A percentile compares a stretch with the other conserved stretches of the same genome.
phyloP scores from a whole-genome alignment of 2,113 vertebrate species.

The Atractosteus spatula region DNA sequence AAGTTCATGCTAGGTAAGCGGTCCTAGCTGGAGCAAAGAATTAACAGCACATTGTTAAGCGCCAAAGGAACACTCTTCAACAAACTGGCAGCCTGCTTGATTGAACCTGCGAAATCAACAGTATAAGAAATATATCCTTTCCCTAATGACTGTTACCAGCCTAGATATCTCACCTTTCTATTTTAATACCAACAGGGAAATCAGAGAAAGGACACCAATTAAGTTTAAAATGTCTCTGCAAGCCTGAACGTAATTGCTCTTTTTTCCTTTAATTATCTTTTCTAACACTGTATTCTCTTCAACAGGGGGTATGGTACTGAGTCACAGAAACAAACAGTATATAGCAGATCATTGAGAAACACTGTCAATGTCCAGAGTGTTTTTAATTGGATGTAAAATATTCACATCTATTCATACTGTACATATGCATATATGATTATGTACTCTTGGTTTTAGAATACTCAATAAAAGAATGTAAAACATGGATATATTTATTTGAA shows the following conservation, averaged over 20 bases:
- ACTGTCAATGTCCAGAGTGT: too few species aligned
- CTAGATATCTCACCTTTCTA: conserved; percentile 1
- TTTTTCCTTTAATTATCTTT: not conserved
- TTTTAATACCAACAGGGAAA: conserved; percentile 2
- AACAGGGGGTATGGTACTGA: not conserved
- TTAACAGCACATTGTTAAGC: not conserved
- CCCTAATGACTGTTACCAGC: not conserved
- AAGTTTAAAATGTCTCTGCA: not conserved
- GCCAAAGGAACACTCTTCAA: not conserved
- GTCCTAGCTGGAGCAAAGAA: not conserved
- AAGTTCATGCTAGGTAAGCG: not conserved
- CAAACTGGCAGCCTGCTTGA: not conserved
- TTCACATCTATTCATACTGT: too few species aligned
- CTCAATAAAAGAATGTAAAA: too few species aligned
- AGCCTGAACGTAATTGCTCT: not conserved
- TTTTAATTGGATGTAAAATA: too few species aligned
- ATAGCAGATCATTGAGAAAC: too few species aligned
- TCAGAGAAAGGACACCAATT: conserved; percentile 11
- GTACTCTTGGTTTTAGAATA: too few species aligned
- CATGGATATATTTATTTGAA: too few species aligned
- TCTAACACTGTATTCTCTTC: not conserved
- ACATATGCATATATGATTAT: too few species aligned
- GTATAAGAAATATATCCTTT: not conserved
- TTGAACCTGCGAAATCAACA: not conserved
- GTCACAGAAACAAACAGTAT: not conserved